Base-by-base conservation (phyloP, 2,113 vertebrate genomes). In the Triplophysa tibetana region DNA sequence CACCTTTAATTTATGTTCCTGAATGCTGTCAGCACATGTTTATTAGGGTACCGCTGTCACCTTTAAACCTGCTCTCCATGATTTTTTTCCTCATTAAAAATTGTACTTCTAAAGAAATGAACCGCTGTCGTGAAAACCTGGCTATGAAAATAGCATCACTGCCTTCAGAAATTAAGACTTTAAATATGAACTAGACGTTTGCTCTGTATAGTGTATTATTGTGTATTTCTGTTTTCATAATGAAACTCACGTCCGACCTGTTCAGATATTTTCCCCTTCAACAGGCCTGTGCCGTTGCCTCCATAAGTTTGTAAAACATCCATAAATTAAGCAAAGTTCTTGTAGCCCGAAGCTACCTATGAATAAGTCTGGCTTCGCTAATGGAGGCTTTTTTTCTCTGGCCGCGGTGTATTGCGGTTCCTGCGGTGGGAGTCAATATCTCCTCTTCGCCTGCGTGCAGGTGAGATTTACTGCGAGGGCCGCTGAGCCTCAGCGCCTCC, bases 261-360 rank as follows among this genome's bases (percentile, higher is more conserved):
- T 54, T 52, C 65, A 41, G 11, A 54, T 13, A 21, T 2, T 26
- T 65, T 65, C 54, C 43, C 11, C 43, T 19, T 86, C 80, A 85
- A 82, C 78, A 83, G 84, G 2, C 33, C 26, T 84, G 85, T 85
- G 83, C 86, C 85, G 62, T 75, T 24, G 84, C 84, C 86, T 88
- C 87, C 83, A 74, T 86, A 85, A 90, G 84, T 89, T 89, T 87
- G 74, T 63, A 70, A 82, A 88, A 84, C 84, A 84, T 81, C 85
- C 88, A 92, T 91, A 90, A 90, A 92, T 92, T 90, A 90, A 90
- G 87, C 82, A 81, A 88, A 86, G 83, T 83, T 78, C 70, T 79
- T 85, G 88, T 91, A 87, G 89, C 91, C 91, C 87, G 80, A 88
- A 94, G 92, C 89, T 70, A 88, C 83, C 84, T 89, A 90, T 91